phyloP scores from a whole-genome alignment of 1,140 invertebrate species.

The Elysia chlorotica region DNA sequence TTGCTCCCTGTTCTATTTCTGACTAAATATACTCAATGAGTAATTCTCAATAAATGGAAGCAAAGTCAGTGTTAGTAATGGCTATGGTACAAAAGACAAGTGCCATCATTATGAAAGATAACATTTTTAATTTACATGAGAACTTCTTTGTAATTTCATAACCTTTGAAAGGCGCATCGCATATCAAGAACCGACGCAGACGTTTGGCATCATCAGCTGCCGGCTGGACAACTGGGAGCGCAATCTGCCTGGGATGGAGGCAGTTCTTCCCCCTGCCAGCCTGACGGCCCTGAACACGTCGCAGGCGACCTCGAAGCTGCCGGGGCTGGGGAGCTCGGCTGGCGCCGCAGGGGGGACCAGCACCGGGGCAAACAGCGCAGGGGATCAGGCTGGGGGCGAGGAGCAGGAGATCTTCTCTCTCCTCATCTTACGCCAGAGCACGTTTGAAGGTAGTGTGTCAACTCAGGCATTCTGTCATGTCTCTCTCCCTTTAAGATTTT shows the following conservation, averaged over 20 bases:
- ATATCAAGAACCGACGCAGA: slow-evolving; percentile 91
- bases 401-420: slow-evolving; percentile 93
- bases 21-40: too few relatives aligned
- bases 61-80: too few relatives aligned
- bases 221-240: slow-evolving; percentile 72
- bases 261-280: slow-evolving; percentile 15
- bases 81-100: too few relatives aligned
- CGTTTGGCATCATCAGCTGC: slow-evolving; percentile 92
- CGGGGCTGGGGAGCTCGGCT: not conserved
- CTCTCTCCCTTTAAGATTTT: not conserved
- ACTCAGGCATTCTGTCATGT: not conserved
- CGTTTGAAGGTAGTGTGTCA: slow-evolving; percentile 76
- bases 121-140: too few relatives aligned
- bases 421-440: slow-evolving; percentile 93
- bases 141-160: too few relatives aligned
- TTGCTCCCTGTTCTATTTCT: too few relatives aligned
- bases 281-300: slow-evolving; percentile 21
- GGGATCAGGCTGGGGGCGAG: slow-evolving; percentile 61
- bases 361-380: too few relatives aligned
- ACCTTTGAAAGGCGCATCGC: slow-evolving; percentile 83
- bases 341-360: slow-evolving; percentile 29
- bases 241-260: slow-evolving; percentile 18
- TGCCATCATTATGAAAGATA: too few relatives aligned
- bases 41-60: too few relatives aligned
- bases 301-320: slow-evolving; percentile 11